Base-by-base conservation (phyloP, 2,888 invertebrate species). In the Steinernema hermaphroditum region DNA sequence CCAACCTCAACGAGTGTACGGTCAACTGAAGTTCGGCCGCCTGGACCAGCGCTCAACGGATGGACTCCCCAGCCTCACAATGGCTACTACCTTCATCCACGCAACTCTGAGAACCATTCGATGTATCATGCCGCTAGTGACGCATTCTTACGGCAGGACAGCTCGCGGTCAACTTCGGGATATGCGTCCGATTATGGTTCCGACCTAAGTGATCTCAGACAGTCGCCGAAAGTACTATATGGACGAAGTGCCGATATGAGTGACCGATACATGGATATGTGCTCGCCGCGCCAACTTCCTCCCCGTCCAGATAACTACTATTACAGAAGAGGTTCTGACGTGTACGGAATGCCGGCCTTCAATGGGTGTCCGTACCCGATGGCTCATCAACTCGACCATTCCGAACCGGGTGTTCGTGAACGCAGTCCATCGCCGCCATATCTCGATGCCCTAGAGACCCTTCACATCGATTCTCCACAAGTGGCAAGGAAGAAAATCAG, bases 1-100 rank as follows among this genome's bases (percentile, higher is more conserved):
- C 24, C 27, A 4, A 24, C 2, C 27, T 22, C 54, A 2, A 54
- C 54, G 6, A 54, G 54, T 22, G 54, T 54, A 2, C 22, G 54
- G 2, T 54, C 54, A 24, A 54, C 54, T 27, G 54, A 54, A 54
- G 54, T 54, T 22, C 9, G 54, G 27, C 54, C 54, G 14, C n/a
- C 19, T 9, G 6, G 8, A 9, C 19, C 54, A 14, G 2, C 54
- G 27, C 2, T 24, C 19, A 54, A 27, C 27, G 54, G 54, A 12
- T 54, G 54, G 54, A n/a, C n/a, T n/a, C 4, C 41, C n/a, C n/a
- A n/a, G 41, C 41, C 8, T 46, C 46, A 46, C 4, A 22, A 54
- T 24, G 54, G 54, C 19, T 54, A 54, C 16, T 54, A 54, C 16
- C 54, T 54, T 22, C 27, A 54, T 27, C 54, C 54, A 12, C 27